Evolutionary conservation across 1,140 invertebrate species (phyloP), one percentile per base, ranked within the genome.

Genomic region (Alviniconcha marisindica): DNA sequence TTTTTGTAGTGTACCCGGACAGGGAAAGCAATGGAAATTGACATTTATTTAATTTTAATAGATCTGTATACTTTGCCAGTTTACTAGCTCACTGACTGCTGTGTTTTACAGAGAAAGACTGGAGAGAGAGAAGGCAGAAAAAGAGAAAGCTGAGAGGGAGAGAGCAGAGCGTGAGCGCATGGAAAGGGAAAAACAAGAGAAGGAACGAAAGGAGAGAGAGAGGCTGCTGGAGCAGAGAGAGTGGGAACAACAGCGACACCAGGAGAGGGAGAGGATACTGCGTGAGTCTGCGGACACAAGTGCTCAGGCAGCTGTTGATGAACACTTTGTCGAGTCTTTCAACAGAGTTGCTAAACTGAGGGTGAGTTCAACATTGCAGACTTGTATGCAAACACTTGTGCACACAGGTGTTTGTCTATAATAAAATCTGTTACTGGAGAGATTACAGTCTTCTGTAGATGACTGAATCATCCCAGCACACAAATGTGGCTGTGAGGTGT

Each of bases 251-350:
- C 74, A 79, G 73, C 93, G 92, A 91, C 94, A 93, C 91, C 93
- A 93, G 51, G 95, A 91, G 77, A 79, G 89, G 31, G 88, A 90
- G 66, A 94, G 95, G 89, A 91, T 93, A 56, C 73, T 92, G 0
- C 89, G 87, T 24, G 91, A 91, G 73, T 88, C 89, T 3, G 87
- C 81, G 2, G 83, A 88, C 33, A 89, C 90, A 0, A 89, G 89
- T 77, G 88, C 89, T 18, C 78, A 88, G 40, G 95, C 95, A 54
- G 96, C 95, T 88, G 96, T 98, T 69, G 96, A 97, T 87, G 96
- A 97, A 90, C 97, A 98, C 94, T 98, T 98, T 92, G 96, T 97
- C 91, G 96, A 97, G 93, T 97, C 96, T 77, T 93, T 98, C 42
- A 85, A 60, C n/a, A 95, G 96, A 91, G 94, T 96, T 74, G 96